Evolutionary conservation across 2,888 invertebrate species (phyloP), one percentile per base, ranked within the genome.

Genomic region (Caenorhabditis sulstoni): DNA sequence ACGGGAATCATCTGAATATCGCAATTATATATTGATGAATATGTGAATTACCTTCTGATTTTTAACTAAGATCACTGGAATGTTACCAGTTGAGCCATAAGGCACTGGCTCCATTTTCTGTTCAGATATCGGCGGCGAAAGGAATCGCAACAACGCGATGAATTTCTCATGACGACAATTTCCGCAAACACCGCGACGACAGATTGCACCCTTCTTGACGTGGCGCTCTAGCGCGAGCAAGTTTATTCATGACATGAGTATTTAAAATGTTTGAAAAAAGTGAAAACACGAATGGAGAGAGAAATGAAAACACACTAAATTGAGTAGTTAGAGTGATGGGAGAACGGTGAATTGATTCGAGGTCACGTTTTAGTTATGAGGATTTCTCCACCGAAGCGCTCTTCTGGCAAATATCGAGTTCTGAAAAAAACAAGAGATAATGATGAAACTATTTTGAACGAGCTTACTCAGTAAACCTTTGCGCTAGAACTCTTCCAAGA

Each of bases 171-270:
- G 44, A 68, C 68, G 68, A 50, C 58, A 70, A 29, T 11, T 49
- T 59, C 35, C 41, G 68, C 68, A 70, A 61, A 70, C 68, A 70
- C 68, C 52, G 53, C 20, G 14, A 53, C 59, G 59, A 4, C 59
- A 53, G 14, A 47, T 29, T 37, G 61, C 68, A 70, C 61, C 52
- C 53, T 53, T 52, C 47, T 58, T n/a, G 49, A 68, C 68, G 61
- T 70, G 68, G 68, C 41, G 49, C 29, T 5, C 7, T 2, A 7
- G 11, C 14, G 18, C 23, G 22, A 22, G 5, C 14, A 12, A 9
- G 22, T 50, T 3, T 12, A 23, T 23, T 12, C 20, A 50, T 29
- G 23, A 50, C n/a, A n/a, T n/a, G n/a, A n/a, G n/a, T n/a, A n/a
- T n/a, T n/a, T n/a, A n/a, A n/a, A n/a, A n/a, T n/a, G n/a, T n/a